Evolutionary conservation across 1,140 invertebrate species (phyloP).

Genomic region (Tetramorium parvispinum): DNA sequence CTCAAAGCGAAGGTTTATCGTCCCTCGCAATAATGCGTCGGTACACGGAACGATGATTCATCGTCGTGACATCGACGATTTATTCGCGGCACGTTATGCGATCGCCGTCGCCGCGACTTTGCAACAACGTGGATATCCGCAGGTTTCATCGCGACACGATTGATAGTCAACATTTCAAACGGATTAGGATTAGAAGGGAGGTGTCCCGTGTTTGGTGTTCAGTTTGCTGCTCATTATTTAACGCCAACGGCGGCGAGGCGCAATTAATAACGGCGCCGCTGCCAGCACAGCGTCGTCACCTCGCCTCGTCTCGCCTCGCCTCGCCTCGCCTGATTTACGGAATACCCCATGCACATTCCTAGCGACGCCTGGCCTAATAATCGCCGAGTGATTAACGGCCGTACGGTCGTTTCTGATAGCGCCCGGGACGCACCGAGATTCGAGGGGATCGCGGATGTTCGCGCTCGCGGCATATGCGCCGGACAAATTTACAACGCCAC

Average conservation of each 20-base stretch:
- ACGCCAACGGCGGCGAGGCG: constrained; percentile 33
- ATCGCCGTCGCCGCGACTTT: constrained; percentile 14
- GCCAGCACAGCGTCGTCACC: not conserved
- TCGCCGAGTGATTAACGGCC: constrained; percentile 71
- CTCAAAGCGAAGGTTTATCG: not conserved
- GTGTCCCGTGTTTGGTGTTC: constrained; percentile 24
- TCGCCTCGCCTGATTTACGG: constrained; percentile 53
- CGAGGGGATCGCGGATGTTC: constrained; percentile 21
- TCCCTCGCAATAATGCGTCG: not conserved
- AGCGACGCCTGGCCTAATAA: constrained; percentile 74
- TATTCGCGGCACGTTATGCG: constrained; percentile 22
- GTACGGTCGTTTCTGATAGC: constrained; percentile 51
- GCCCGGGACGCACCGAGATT: constrained; percentile 26
- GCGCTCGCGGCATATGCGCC: constrained; percentile 2
- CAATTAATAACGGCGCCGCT: constrained; percentile 48
- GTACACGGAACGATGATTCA: constrained; percentile 23
- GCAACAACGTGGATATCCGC: not conserved
- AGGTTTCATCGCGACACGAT: constrained; percentile 44
- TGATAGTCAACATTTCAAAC: constrained; percentile 49
- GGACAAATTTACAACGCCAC: constrained; percentile 61
- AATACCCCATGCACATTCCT: constrained; percentile 42
- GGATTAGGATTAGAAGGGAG: constrained; percentile 51
- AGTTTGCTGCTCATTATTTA: constrained; percentile 53
- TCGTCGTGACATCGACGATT: constrained; percentile 36
- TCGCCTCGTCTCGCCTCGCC: constrained; percentile 17